phyloP scores from a whole-genome alignment of 2,888 invertebrate species.

The Lagria hirta region DNA sequence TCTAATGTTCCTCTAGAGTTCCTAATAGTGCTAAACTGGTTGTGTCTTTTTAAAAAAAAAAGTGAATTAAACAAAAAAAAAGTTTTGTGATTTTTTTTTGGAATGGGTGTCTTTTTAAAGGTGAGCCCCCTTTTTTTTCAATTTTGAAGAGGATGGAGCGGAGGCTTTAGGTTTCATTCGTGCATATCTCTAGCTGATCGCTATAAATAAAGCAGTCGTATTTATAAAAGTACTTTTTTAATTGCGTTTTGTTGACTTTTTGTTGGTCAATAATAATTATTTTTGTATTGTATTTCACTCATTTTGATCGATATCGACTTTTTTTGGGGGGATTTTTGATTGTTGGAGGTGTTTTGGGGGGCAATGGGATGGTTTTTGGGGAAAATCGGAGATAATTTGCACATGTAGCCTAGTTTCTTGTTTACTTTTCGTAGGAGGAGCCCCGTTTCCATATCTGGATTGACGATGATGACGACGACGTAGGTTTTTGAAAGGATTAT shows the following conservation, averaged over 20 bases:
- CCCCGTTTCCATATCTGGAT: slow-evolving; percentile 18
- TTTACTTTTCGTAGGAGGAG: slow-evolving; percentile 17
- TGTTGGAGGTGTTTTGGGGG: not conserved
- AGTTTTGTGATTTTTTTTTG: no score
- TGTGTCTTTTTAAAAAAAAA: no score
- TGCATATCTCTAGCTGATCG: slow-evolving; percentile 21
- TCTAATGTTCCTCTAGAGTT: no score
- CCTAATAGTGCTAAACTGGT: no score
- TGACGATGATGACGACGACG: slow-evolving; percentile 11
- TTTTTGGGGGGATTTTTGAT: not conserved
- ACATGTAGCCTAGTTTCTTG: slow-evolving; percentile 17
- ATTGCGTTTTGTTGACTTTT: slow-evolving; percentile 19
- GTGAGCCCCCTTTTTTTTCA: no score
- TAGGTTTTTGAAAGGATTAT: slow-evolving; percentile 20
- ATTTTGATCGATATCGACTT: slow-evolving; percentile 1
- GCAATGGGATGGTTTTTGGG: not conserved
- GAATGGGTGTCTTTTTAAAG: no score
- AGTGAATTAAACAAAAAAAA: no score
- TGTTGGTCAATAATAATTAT: not conserved
- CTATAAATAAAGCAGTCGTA: slow-evolving; percentile 25
- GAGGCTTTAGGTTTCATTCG: no score
- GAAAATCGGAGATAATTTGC: slow-evolving; percentile 20
- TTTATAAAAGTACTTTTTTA: slow-evolving; percentile 25
- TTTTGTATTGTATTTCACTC: not conserved
- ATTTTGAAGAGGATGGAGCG: no score